phyloP scores from a whole-genome alignment of 2,113 vertebrate species.

The Sander lucioperca region DNA sequence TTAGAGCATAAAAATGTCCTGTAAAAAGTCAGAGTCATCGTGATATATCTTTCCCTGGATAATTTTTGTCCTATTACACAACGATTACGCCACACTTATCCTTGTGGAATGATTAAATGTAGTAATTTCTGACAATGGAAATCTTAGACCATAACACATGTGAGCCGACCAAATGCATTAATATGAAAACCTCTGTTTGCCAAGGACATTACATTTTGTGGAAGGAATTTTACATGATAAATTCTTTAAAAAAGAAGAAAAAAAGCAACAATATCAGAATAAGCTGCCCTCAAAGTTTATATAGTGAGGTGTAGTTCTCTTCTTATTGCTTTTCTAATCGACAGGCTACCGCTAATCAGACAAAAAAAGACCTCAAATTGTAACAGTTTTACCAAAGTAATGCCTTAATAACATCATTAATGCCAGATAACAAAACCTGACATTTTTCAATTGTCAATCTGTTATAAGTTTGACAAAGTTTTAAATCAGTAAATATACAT shows the following conservation, averaged over 20 bases:
- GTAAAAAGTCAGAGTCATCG: not conserved
- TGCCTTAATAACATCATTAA: not conserved
- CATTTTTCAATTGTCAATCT: not conserved
- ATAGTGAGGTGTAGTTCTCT: not conserved
- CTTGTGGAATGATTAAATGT: constrained; percentile 33
- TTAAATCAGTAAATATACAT: not conserved
- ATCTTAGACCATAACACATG: constrained; percentile 5
- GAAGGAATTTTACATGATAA: constrained; percentile 39
- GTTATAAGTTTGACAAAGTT: too few species aligned
- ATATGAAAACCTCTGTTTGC: constrained; percentile 23
- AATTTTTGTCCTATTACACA: constrained; percentile 13
- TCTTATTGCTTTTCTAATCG: not conserved
- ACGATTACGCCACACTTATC: constrained; percentile 7
- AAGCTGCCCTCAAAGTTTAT: not conserved
- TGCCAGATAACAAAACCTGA: not conserved
- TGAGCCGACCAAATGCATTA: constrained; percentile 18
- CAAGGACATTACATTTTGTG: constrained; percentile 40
- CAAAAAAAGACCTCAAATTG: not conserved
- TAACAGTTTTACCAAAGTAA: not conserved
- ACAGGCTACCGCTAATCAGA: not conserved
- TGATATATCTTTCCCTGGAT: constrained; percentile 25
- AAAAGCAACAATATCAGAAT: not conserved
- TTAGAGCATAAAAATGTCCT: not conserved
- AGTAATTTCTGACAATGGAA: constrained; percentile 16
- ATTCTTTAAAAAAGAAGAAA: not conserved